These are phyloP conservation scores for Petrosia ficiformis DNA, from an alignment of 37 sponge, comb jelly and placozoan genomes.

Conservation along the genomic window DNA sequence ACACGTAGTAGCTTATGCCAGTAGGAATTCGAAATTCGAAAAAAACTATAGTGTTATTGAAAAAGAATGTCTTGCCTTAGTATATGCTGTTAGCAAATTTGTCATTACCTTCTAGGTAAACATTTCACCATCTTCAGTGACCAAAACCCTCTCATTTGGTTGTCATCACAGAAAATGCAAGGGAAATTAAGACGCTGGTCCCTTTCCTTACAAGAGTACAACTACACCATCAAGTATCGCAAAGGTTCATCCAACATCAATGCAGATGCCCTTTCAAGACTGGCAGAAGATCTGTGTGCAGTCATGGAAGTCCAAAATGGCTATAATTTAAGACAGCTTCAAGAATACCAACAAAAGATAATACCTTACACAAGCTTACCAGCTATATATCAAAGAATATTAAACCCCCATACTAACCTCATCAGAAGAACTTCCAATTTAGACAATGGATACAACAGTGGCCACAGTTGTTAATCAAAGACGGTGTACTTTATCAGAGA, in stretches of 20 bases:
- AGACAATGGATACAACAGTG: constrained; percentile 10
- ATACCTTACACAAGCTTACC: not conserved
- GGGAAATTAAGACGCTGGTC: constrained; percentile 39
- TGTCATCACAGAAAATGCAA: constrained; percentile 32
- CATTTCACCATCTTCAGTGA: constrained; percentile 15
- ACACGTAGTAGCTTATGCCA: constrained; percentile 27
- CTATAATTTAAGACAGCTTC: not conserved
- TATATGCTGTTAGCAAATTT: constrained; percentile 21
- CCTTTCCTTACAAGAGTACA: constrained; percentile 23
- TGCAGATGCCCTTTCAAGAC: constrained; percentile 21
- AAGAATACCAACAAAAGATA: not conserved
- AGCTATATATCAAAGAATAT: not conserved
- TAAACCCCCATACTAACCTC: not conserved
- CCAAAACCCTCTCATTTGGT: constrained; percentile 18
- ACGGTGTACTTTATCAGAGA: constrained; percentile 23
- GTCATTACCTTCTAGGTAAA: constrained; percentile 24
- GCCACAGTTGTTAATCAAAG: constrained; percentile 6
- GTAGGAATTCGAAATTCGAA: constrained; percentile 9
- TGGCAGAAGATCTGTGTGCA: not conserved
- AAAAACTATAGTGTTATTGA: constrained; percentile 34
- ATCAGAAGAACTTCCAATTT: not conserved
- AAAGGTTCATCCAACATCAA: constrained; percentile 22
- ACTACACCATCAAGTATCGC: not conserved
- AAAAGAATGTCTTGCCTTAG: constrained; percentile 25
- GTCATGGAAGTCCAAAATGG: not conserved